Evolutionary conservation across 2,797 vertebrate species (phyloP), one percentile per base, ranked within the genome.

Genomic region (Setipinna tenuifilis): DNA sequence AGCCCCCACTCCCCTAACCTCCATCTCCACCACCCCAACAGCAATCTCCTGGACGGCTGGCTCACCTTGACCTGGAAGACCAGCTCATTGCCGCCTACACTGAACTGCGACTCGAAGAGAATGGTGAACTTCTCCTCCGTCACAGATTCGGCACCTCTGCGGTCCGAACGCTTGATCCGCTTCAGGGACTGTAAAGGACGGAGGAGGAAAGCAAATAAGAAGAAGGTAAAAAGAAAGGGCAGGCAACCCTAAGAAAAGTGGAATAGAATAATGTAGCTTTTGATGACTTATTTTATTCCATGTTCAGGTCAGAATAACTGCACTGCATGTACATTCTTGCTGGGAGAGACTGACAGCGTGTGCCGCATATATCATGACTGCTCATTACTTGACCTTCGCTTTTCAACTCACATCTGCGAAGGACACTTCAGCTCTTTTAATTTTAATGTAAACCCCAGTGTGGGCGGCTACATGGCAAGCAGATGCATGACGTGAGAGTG

Each of bases 91-190:
- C 98, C 98, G 0, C 98, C 98, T 0, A 99, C 96, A 0, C 98
- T 99, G 92, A 99, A 99, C 93, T 99, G 98, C 0, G 98, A 99
- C 90, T 99, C 98, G 0, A 99, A 99, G 86, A 99, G 94, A 88
- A 99, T 97, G 3, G 98, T 99, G 90, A 99, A 99, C 90, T 99
- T 99, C 91, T 99, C 98, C 90, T 99, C 98, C 0, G 98, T 99
- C 84, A 99, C 98, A 0, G 98, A 99, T 92, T 99, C 98, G 0
- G 98, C 97, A 0, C 98, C 98, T 0, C 98, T 96, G 0, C 98
- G 96, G 88, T 99, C 98, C 0, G 98, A 99, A 25, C 98, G 97
- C 91, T 99, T 98, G 92, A 99, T 99, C 84, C 98, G 92, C 93
- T 99, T 99, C 91, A 99, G 91, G 31, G 98, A 98, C 98, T 99